Conservation (phyloP, 2,797 vertebrate genomes). For the Betta splendens region DNA sequence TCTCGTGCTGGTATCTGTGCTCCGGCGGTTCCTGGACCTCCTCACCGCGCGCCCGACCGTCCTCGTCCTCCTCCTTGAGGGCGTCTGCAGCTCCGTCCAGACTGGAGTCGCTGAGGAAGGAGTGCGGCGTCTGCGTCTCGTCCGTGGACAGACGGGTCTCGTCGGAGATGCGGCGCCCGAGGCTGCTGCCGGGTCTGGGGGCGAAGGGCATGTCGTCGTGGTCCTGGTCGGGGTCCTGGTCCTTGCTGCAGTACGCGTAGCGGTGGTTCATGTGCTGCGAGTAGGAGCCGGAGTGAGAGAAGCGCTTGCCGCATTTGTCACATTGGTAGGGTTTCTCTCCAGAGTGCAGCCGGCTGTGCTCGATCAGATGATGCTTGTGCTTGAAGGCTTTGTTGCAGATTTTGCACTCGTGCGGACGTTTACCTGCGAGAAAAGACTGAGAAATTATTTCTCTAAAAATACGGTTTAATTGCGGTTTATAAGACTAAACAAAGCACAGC, state of each 20-base stretch:
- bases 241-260: conserved; percentile 85
- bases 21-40: conserved; percentile 37
- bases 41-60: conserved; percentile 34
- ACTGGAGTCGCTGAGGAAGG: conserved; percentile 82
- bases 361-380: conserved; percentile 88
- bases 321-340: conserved; percentile 89
- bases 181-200: conserved; percentile 30
- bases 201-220: conserved; percentile 70
- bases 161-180: conserved; percentile 35
- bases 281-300: conserved; percentile 89
- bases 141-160: conserved; percentile 65
- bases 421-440: conserved; percentile 71
- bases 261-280: conserved; percentile 91
- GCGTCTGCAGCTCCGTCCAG: conserved; percentile 70
- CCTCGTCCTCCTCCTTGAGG: conserved; percentile 68
- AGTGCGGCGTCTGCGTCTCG: conserved; percentile 70
- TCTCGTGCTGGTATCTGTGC: conserved; percentile 24
- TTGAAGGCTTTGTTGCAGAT: conserved; percentile 88
- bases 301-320: conserved; percentile 87
- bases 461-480: neutral
- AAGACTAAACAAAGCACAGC: neutral
- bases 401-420: conserved; percentile 85
- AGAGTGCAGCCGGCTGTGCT: conserved; percentile 86
- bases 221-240: conserved; percentile 79
- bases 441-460: neutral